Percentiles rank a stretch among this genome's conserved stretches.
phyloP scores from a whole-genome alignment of 2,113 vertebrate species.

The Xenus cinereus region DNA sequence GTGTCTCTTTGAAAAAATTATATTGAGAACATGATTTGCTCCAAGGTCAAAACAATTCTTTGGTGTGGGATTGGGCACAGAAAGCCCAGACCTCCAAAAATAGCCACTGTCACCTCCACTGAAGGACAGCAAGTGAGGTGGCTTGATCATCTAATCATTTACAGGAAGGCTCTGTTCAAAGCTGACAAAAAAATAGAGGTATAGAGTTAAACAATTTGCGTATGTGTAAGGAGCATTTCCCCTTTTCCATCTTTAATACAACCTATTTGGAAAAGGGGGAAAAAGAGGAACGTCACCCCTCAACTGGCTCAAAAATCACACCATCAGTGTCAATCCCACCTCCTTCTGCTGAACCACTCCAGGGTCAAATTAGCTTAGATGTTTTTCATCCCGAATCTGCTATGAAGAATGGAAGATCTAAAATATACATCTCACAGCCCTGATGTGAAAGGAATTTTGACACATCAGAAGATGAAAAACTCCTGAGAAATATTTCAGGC shows the following conservation, averaged over 20 bases:
- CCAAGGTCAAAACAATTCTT: not conserved
- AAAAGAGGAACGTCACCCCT: not conserved
- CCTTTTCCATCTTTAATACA: not conserved
- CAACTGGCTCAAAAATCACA: not conserved
- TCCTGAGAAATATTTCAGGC: not conserved
- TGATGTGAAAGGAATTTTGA: rapidly evolving
- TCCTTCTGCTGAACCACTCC: not conserved
- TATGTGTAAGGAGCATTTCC: not conserved
- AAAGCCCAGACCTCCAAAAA: not conserved
- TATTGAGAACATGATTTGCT: not conserved
- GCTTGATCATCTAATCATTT: not conserved
- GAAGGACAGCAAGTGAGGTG: too few relatives aligned
- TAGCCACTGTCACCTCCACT: too few relatives aligned
- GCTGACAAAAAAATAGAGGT: not conserved
- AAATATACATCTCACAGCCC: not conserved
- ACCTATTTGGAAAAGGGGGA: not conserved
- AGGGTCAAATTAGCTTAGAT: not conserved
- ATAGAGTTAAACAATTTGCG: not conserved
- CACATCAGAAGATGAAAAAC: not conserved
- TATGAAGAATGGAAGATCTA: not conserved
- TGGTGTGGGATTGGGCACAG: not conserved
- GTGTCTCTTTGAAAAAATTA: not conserved
- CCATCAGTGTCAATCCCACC: not conserved
- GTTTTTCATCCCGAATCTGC: not conserved
- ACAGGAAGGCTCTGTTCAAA: not conserved